Evolutionary conservation across 2,797 vertebrate species (phyloP).

Genomic region (Cirrhinus mrigala): DNA sequence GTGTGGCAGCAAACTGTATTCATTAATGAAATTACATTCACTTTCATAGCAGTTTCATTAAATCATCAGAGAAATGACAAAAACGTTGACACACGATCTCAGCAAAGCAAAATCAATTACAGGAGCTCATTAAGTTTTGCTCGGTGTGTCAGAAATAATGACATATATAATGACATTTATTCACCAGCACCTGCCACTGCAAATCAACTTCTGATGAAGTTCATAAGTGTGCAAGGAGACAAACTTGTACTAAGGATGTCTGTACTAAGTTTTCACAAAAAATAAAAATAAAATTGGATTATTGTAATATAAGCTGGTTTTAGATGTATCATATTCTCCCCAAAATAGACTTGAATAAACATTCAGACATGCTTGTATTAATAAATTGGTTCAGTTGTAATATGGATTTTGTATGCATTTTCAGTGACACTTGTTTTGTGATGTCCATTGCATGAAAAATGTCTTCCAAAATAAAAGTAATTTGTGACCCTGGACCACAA

Average conservation of each 20-base stretch:
- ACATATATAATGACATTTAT: constrained; percentile 55
- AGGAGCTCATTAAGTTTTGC: constrained; percentile 43
- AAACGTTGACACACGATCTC: constrained; percentile 29
- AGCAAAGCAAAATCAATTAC: constrained; percentile 41
- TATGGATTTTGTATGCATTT: constrained; percentile 32
- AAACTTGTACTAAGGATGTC: background rate
- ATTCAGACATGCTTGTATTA: constrained; percentile 21
- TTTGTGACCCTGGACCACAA: no score
- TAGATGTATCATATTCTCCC: background rate
- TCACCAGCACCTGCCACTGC: constrained; percentile 13
- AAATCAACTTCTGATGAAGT: background rate
- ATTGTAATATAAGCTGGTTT: background rate
- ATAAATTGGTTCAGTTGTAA: constrained; percentile 60
- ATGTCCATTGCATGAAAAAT: background rate
- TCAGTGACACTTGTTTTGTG: background rate
- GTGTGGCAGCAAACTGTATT: background rate
- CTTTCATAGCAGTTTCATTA: constrained; percentile 35
- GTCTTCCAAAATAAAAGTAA: background rate
- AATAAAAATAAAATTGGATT: background rate
- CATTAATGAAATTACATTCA: constrained; percentile 32
- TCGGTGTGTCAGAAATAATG: constrained; percentile 55
- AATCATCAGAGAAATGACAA: constrained; percentile 28
- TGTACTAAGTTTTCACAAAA: background rate
- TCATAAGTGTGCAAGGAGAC: constrained; percentile 8
- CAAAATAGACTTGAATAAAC: background rate